Evolutionary conservation across 2,113 vertebrate species (phyloP).

Genomic region (Pteropus alecto): DNA sequence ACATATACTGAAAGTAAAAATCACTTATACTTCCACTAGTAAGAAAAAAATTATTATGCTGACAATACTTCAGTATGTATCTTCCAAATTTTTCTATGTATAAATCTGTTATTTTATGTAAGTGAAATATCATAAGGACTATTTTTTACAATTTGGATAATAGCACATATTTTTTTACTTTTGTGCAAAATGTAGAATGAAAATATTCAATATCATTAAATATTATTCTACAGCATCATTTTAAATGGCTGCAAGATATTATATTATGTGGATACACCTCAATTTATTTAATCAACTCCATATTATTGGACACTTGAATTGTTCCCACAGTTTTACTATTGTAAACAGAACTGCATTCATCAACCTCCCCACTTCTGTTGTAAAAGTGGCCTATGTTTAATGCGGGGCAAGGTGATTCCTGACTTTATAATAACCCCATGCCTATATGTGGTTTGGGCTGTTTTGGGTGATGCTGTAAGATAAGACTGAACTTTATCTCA

Average conservation of each 20-base stretch:
- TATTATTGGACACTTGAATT: neutral
- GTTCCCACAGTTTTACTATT: neutral
- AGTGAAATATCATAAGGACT: neutral
- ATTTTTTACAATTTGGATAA: conserved; percentile 12
- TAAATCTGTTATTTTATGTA: neutral
- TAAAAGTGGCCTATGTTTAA: neutral
- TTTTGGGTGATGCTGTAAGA: neutral
- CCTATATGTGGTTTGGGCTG: neutral
- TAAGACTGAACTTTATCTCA: neutral
- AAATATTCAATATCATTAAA: neutral
- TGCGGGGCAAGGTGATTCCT: neutral
- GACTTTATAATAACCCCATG: neutral
- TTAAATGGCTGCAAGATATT: neutral
- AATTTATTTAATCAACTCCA: neutral
- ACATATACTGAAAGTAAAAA: neutral
- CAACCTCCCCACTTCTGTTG: neutral
- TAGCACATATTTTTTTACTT: neutral
- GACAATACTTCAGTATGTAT: neutral
- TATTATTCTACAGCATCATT: neutral
- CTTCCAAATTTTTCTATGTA: neutral
- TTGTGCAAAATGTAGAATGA: neutral
- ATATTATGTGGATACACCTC: neutral
- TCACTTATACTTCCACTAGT: neutral
- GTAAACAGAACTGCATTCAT: neutral
- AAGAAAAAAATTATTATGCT: neutral